Base-by-base conservation (phyloP, 1,140 invertebrate species). In the Ceratina australensis region DNA sequence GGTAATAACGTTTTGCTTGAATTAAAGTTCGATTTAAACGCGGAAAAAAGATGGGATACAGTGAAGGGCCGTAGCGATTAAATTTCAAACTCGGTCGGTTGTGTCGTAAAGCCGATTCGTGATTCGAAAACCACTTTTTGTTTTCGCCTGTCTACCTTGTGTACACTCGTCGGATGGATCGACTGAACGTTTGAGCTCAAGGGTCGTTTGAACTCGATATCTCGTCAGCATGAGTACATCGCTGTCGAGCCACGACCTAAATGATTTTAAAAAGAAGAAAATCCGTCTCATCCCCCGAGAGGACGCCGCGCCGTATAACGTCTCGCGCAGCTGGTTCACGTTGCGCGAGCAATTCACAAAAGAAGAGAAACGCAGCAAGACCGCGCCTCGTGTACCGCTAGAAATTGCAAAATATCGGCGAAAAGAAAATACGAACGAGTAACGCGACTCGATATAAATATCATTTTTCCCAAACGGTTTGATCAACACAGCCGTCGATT, bases 191-290 rank as follows among this genome's bases (percentile, higher is more conserved):
- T 83, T 67, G 68, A 68, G 47, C 59, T 82, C 52, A 18, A 84
- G 82, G 54, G 78, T 80, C 64, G 68, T 80, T 83, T 64, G 72
- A 76, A 72, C 82, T 68, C 81, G 82, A 80, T 80, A 83, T 75
- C 68, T 60, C 78, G 72, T 84, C 81, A 83, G 73, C 78, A 77
- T 33, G 68, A 83, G 82, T 84, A 60, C 81, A 47, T 50, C 57
- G 26, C 72, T 73, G 59, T 84, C 81, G 59, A 73, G 66, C 72
- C 77, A 49, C 79, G 82, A 83, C 81, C 81, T 77, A 84, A 80
- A 84, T 84, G 68, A 84, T 84, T 83, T 84, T 73, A 69, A 84
- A 79, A 77, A 56, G 24, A 56, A 71, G 65, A 81, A 54, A 76
- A 76, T 52, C 47, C 47, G 65, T 26, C 74, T 77, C 65, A 54